These are phyloP conservation scores for Chrysodeixis includens DNA, from an alignment of 2,888 invertebrate genomes.

Conservation along the genomic window DNA sequence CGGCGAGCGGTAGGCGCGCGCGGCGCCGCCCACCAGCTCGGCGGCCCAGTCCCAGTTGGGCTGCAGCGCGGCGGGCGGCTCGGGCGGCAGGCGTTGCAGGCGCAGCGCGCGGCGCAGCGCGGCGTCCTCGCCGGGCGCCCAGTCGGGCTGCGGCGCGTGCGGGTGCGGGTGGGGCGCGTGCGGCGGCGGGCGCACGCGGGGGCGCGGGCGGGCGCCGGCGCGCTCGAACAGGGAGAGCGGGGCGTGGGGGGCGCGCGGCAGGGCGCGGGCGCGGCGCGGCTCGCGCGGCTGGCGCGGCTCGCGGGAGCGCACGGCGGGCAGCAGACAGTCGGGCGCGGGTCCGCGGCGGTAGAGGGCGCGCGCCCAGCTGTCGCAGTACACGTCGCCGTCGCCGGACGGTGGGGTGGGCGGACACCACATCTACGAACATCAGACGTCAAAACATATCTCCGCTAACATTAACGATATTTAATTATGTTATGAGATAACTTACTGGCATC, in stretches of 20 bases:
- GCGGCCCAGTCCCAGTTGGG: conserved; percentile 99
- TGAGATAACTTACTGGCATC: conserved; percentile 93
- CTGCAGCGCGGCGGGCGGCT: conserved; percentile 93
- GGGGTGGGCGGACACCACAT: conserved; percentile 99
- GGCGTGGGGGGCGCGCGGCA: conserved; percentile 89
- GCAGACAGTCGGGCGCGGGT: conserved; percentile 93
- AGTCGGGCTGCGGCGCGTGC: conserved; percentile 93
- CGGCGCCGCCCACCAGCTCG: conserved; percentile 96
- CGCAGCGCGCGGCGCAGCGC: conserved; percentile 95
- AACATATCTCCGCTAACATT: not conserved
- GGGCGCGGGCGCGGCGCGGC: conserved; percentile 94
- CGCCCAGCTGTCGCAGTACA: conserved; percentile 96
- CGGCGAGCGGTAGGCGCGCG: conserved; percentile 95
- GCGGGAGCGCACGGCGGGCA: conserved; percentile 90
- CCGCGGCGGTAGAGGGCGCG: conserved; percentile 95
- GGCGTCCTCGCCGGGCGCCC: conserved; percentile 97
- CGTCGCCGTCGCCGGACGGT: conserved; percentile 96
- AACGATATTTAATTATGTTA: too few relatives aligned
- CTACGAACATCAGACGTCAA: conserved; percentile 82
- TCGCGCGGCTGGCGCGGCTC: conserved; percentile 90
- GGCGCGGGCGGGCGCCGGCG: conserved; percentile 77
- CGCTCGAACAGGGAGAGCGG: conserved; percentile 93
- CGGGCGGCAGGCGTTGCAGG: conserved; percentile 90
- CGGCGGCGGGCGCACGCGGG: conserved; percentile 88
- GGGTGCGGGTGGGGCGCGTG: conserved; percentile 91